phyloP scores from a whole-genome alignment of 2,888 invertebrate species.

The Steromphala cineraria region DNA sequence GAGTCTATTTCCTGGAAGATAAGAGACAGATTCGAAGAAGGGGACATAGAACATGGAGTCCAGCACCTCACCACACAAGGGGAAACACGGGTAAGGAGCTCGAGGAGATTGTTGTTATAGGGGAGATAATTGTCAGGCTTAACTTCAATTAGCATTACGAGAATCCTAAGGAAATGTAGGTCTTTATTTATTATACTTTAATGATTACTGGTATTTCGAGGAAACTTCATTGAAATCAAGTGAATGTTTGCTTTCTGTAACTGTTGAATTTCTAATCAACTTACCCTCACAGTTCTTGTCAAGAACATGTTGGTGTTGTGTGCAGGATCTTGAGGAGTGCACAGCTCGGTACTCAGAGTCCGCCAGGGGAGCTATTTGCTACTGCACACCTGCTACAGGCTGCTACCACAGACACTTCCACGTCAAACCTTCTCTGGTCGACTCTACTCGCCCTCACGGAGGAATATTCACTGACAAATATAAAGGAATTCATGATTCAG shows the following conservation, averaged over 20 bases:
- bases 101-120: background rate
- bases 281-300: too few relatives aligned
- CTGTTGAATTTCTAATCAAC: too few relatives aligned
- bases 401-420: slow-evolving; percentile 53
- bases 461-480: slow-evolving; percentile 39
- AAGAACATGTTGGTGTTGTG: background rate
- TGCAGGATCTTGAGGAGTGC: slow-evolving; percentile 37
- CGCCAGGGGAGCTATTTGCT: slow-evolving; percentile 46
- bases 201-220: too few relatives aligned
- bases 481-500: slow-evolving; percentile 50
- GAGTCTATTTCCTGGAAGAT: slow-evolving; percentile 46
- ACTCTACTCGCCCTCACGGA: background rate
- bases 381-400: slow-evolving; percentile 49
- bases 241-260: too few relatives aligned
- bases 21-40: slow-evolving; percentile 44
- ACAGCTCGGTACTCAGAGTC: slow-evolving; percentile 31
- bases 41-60: slow-evolving; percentile 44
- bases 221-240: too few relatives aligned
- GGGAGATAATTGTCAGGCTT: background rate
- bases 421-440: slow-evolving; percentile 28
- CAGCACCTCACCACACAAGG: slow-evolving; percentile 37
- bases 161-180: background rate
- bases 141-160: background rate
- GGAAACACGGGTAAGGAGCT: slow-evolving; percentile 28
- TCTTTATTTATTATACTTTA: too few relatives aligned